These are phyloP conservation scores for Novumbra hubbsi DNA, from an alignment of 2,797 vertebrate species.

Conservation along the genomic window DNA sequence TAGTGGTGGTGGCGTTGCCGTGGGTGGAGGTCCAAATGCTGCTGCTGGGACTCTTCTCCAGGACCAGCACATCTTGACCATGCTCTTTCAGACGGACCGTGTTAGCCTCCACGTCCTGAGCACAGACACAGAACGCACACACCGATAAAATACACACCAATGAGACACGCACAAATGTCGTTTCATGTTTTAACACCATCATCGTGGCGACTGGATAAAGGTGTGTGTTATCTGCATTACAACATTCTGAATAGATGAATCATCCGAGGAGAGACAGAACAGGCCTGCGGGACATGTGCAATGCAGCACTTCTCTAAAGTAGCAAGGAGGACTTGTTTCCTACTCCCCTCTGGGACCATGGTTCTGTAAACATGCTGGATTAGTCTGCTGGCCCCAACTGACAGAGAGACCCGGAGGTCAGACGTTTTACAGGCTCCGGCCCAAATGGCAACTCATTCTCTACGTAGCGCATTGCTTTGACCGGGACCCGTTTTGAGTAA, in stretches of 20 bases:
- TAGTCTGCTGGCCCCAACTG: slow-evolving; percentile 24
- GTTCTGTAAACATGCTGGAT: slow-evolving; percentile 31
- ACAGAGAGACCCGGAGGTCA: slow-evolving; percentile 15
- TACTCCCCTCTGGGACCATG: background rate
- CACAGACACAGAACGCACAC: slow-evolving; percentile 19
- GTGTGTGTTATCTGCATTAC: background rate
- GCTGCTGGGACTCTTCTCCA: slow-evolving; percentile 91
- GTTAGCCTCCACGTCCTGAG: slow-evolving; percentile 97
- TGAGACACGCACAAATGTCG: background rate
- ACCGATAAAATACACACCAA: background rate
- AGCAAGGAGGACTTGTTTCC: background rate
- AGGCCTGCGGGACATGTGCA: background rate
- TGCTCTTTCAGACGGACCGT: slow-evolving; percentile 98
- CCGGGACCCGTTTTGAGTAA: background rate
- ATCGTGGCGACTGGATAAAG: background rate
- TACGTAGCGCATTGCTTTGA: background rate
- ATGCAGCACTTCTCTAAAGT: slow-evolving; percentile 6
- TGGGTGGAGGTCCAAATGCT: slow-evolving; percentile 79
- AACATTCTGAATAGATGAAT: background rate
- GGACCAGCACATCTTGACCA: slow-evolving; percentile 94
- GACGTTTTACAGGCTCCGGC: slow-evolving; percentile 9
- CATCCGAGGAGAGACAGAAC: slow-evolving; percentile 1
- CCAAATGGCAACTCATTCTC: background rate
- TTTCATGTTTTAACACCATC: background rate
- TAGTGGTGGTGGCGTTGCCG: slow-evolving; percentile 68